phyloP scores from a whole-genome alignment of 1,140 invertebrate genomes.

The Mercenaria mercenaria region DNA sequence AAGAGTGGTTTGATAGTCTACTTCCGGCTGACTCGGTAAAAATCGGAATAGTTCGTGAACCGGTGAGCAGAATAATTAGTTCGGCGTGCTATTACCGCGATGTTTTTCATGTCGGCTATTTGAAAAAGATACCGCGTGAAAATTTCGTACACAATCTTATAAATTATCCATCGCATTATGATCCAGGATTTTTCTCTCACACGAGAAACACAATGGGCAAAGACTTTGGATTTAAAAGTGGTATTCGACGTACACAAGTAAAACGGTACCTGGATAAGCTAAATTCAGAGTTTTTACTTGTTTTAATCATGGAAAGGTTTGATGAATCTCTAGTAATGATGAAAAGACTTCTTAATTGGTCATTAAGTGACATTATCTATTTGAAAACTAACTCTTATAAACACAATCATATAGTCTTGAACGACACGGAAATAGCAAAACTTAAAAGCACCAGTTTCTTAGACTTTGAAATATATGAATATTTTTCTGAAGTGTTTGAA shows the following conservation, averaged over 20 bases:
- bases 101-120: conserved; percentile 1
- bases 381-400: conserved; percentile 46
- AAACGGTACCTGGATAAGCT: conserved; percentile 44
- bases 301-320: conserved; percentile 87
- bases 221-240: conserved; percentile 32
- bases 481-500: conserved; percentile 61
- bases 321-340: conserved; percentile 87
- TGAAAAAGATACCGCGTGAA: conserved; percentile 46
- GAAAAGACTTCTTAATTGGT: conserved; percentile 86
- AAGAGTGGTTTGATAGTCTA: no score
- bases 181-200: background rate
- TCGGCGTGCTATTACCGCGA: conserved; percentile 69
- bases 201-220: conserved; percentile 44
- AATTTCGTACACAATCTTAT: conserved; percentile 53
- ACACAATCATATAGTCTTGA: background rate
- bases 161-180: conserved; percentile 11
- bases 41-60: no score
- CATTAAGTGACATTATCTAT: conserved; percentile 84
- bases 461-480: conserved; percentile 69
- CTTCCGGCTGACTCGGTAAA: no score
- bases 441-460: conserved; percentile 25
- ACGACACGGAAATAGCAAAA: conserved; percentile 4
- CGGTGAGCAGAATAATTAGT: conserved; percentile 69
- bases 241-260: background rate
- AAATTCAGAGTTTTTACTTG: conserved; percentile 83